These are phyloP conservation scores for Lasioglossum morio DNA, from an alignment of 2,888 invertebrate genomes.

Conservation along the genomic window DNA sequence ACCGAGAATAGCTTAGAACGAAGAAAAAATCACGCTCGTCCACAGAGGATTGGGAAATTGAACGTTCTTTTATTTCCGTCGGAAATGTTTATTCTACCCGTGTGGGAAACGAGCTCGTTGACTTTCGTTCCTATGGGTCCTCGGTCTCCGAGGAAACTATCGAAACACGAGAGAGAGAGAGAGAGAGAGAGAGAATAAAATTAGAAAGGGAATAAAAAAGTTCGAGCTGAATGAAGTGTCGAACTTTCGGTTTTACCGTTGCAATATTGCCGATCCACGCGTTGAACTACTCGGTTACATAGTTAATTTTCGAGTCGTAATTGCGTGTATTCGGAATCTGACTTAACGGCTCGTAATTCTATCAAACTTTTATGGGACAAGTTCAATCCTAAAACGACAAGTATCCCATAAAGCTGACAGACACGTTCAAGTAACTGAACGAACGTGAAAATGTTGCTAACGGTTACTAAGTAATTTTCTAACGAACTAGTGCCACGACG, in stretches of 20 bases:
- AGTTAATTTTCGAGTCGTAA: constrained; percentile 2
- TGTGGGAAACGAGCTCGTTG: neutral
- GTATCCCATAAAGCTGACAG: no score
- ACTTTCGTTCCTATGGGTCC: neutral
- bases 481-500: neutral
- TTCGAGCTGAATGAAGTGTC: constrained; percentile 3
- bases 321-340: neutral
- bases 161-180: neutral
- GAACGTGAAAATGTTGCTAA: neutral
- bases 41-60: neutral
- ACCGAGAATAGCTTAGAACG: neutral
- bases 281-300: neutral
- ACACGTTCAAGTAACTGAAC: neutral
- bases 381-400: neutral
- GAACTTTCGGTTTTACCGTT: neutral
- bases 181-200: neutral
- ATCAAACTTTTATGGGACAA: neutral
- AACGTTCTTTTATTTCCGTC: neutral
- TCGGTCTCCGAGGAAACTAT: neutral
- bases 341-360: constrained; percentile 1
- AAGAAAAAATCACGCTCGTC: neutral
- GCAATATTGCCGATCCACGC: neutral
- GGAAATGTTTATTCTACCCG: neutral
- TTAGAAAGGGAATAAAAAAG: constrained; percentile 1
- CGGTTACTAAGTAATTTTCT: neutral